phyloP scores from a whole-genome alignment of 2,797 vertebrate genomes.

The Rhinichthys osculus region DNA sequence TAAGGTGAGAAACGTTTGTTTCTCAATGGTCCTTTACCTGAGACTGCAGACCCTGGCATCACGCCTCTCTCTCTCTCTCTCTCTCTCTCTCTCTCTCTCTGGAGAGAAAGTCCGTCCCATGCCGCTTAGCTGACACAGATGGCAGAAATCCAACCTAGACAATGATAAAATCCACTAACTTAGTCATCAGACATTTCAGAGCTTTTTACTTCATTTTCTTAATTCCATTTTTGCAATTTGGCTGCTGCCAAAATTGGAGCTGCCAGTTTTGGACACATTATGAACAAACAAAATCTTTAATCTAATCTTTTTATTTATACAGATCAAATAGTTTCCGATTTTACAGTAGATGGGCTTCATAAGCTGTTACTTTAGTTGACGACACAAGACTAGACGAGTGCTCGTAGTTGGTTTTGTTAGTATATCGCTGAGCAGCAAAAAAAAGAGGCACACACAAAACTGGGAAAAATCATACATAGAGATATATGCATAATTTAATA shows the following conservation, averaged over 20 bases:
- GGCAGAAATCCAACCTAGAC: slow-evolving; percentile 31
- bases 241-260: background rate
- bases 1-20: slow-evolving; percentile 35
- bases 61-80: slow-evolving; percentile 2
- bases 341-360: background rate
- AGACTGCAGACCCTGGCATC: slow-evolving; percentile 26
- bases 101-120: background rate
- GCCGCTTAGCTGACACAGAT: slow-evolving; percentile 43
- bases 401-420: background rate
- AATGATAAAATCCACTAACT: slow-evolving; percentile 46
- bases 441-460: background rate
- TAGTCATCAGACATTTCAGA: slow-evolving; percentile 22
- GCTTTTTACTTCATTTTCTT: background rate
- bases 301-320: background rate
- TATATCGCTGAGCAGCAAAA: background rate
- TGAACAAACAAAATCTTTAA: slow-evolving; percentile 18
- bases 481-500: background rate
- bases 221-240: background rate
- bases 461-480: background rate
- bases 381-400: background rate
- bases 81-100: slow-evolving; percentile 7
- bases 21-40: slow-evolving; percentile 23
- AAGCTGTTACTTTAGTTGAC: background rate
- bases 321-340: slow-evolving; percentile 12
- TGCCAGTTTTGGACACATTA: slow-evolving; percentile 6